Evolutionary conservation across 2,797 vertebrate genomes (phyloP).

Genomic region (Sternarchorhynchus goeldii): DNA sequence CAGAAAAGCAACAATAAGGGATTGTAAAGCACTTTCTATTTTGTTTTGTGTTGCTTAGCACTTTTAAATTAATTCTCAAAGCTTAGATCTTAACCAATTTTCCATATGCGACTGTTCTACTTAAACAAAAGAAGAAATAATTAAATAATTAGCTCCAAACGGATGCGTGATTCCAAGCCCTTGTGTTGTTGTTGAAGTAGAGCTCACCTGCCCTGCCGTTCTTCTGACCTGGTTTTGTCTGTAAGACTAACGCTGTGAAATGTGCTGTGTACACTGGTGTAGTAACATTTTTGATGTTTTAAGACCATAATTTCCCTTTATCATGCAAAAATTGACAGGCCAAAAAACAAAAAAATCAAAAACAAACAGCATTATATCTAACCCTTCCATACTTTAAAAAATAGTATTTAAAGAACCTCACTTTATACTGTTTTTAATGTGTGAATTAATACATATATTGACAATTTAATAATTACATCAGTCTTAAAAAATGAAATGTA

Average conservation of each 20-base stretch:
- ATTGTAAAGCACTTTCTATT: conserved; percentile 1
- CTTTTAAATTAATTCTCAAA: conserved; percentile 7
- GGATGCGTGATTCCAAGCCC: neutral
- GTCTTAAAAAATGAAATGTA: neutral
- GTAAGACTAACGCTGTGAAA: neutral
- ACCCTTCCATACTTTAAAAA: neutral
- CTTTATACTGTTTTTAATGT: too few relatives aligned
- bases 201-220: neutral
- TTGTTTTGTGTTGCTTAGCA: neutral
- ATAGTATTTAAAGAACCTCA: too few relatives aligned
- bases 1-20: neutral
- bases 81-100: neutral
- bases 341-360: neutral
- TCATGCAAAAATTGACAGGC: neutral
- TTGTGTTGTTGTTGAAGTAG: neutral
- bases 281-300: neutral
- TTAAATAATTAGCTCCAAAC: neutral
- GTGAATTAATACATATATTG: neutral
- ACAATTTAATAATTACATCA: neutral
- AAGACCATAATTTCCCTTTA: neutral
- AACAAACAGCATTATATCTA: neutral
- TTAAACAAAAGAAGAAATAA: too few relatives aligned
- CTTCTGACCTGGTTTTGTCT: neutral
- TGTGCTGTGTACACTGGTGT: too few relatives aligned
- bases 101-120: neutral